Base-by-base conservation (phyloP, 1,140 invertebrate genomes). In the Antheraea mylitta region DNA sequence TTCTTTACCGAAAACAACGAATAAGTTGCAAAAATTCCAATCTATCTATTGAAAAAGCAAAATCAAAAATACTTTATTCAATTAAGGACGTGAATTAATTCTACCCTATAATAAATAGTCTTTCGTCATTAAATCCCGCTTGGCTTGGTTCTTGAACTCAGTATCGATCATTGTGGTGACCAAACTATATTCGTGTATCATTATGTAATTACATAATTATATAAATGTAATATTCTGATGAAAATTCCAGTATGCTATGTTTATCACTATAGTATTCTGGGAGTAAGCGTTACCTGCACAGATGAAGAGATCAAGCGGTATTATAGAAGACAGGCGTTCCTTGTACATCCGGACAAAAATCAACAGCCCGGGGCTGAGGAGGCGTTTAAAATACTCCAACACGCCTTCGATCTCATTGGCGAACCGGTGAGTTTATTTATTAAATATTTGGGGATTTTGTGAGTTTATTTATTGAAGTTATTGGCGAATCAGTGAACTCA, bases 261-360 rank as follows among this genome's bases (percentile, higher is more conserved):
- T 53, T 53, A 0, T 53, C 18, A 78, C 85, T 91, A n/a, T 83
- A 98, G 97, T 92, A 98, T 98, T 92, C 91, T 98, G 69, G 98
- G 96, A 58, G 96, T 99, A 4, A 96, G 96, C 59, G 95, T 95
- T 61, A 95, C 96, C 61, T 98, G 97, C 83, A 95, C 96, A 18
- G 98, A 99, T 83, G 98, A 99, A 78, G 97, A 98, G 79, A 98
- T 99, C 79, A 98, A 98, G 81, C 96, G 96, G 79, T 98, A 99
- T 93, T 99, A 98, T 85, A 96, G 97, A 80, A 94, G 96, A 75
- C 98, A 99, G 92, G 98, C 98, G 5, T 96, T 98, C 81, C 93
- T 99, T 13, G 98, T 99, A 59, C 98, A 99, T 94, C 98, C 98
- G 0, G 98, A 98, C 85, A 99, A 99, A 93, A 99, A 99, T 92